Percentiles rank a stretch among this genome's conserved stretches.
Conservation (phyloP, 2,113 vertebrate species). For the Malurus cyaneus region DNA sequence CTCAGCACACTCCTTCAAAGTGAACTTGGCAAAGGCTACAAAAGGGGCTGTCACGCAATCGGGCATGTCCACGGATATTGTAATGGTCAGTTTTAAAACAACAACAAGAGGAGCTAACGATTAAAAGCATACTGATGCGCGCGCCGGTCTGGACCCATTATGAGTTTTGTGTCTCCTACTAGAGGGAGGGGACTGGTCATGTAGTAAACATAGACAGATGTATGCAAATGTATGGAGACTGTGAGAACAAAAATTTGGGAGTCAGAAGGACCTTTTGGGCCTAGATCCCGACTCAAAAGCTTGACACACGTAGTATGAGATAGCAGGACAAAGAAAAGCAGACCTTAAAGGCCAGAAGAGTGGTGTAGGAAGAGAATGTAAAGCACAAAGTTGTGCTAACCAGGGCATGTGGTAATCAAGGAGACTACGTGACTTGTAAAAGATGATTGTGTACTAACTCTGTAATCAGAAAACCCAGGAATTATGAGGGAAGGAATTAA, state of each 20-base stretch:
- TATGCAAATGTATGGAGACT: neutral
- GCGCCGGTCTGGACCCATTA: no score
- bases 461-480: neutral
- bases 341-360: neutral
- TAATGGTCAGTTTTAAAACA: neutral
- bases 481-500: neutral
- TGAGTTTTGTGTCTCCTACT: no score
- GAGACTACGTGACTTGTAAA: neutral
- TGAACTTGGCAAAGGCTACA: neutral
- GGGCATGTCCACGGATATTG: no score
- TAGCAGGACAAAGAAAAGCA: neutral
- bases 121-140: no score
- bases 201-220: neutral
- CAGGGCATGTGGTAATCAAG: neutral
- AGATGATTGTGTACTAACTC: neutral
- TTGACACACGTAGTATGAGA: rapidly evolving
- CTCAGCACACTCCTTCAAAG: neutral
- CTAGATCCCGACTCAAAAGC: neutral
- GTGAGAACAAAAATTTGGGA: neutral
- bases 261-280: neutral
- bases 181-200: no score
- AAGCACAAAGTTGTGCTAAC: neutral
- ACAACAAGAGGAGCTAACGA: neutral
- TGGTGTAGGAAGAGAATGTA: neutral
- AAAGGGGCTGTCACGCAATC: neutral